Evolutionary conservation across 2,113 vertebrate species (phyloP).

Genomic region (Onychorhynchus coronatus): DNA sequence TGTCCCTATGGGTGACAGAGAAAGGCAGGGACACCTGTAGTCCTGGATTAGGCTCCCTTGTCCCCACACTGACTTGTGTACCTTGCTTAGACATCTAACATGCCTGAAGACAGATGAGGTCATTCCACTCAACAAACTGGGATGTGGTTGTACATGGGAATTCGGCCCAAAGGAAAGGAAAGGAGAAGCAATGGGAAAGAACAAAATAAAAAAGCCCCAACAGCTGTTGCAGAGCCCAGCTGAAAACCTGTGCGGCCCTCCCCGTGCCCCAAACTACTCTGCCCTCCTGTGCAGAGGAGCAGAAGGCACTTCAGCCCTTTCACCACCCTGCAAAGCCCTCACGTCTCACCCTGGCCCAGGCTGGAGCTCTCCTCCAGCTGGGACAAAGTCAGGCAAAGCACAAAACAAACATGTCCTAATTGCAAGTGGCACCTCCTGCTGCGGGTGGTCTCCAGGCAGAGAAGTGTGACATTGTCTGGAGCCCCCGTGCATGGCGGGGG

Average conservation of each 20-base stretch:
- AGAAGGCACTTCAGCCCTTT: background rate
- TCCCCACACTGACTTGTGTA: background rate
- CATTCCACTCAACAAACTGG: accelerated
- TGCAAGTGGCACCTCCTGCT: slow-evolving; percentile 44
- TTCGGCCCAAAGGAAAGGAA: background rate
- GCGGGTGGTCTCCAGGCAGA: background rate
- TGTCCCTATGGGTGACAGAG: background rate
- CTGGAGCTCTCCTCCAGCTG: background rate
- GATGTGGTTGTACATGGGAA: background rate
- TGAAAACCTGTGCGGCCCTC: background rate
- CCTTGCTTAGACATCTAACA: background rate
- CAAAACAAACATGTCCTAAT: slow-evolving; percentile 9
- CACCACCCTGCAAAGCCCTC: background rate
- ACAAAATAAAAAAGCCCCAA: background rate
- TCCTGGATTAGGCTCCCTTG: accelerated
- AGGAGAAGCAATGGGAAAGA: background rate
- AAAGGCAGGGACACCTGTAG: background rate
- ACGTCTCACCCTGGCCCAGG: background rate
- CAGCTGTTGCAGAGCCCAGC: background rate
- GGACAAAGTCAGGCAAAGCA: background rate
- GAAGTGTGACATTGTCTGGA: slow-evolving; percentile 41
- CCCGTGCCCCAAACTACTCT: background rate
- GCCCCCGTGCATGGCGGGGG: accelerated
- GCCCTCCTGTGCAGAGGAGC: background rate
- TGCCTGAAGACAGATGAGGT: background rate